phyloP scores from a whole-genome alignment of 2,888 invertebrate species.

The Lasius platythorax region DNA sequence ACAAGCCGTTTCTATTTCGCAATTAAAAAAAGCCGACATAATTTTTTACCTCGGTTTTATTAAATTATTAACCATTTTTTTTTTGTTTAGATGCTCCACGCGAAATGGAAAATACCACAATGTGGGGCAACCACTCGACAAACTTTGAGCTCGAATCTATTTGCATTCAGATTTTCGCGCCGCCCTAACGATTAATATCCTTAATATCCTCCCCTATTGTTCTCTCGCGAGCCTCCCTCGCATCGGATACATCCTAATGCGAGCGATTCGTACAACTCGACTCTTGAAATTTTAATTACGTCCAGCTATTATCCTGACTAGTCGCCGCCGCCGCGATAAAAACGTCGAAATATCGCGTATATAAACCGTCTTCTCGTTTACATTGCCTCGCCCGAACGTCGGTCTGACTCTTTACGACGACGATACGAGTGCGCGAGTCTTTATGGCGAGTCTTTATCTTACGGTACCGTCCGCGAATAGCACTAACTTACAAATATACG shows the following conservation, averaged over 20 bases:
- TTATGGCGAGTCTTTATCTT: neutral
- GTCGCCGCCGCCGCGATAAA: constrained; percentile 12
- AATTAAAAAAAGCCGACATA: no score
- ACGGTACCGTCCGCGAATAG: neutral
- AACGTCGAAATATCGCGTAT: neutral
- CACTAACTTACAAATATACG: neutral
- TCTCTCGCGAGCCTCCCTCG: constrained; percentile 7
- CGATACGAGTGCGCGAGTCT: neutral
- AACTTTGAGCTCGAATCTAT: constrained; percentile 11
- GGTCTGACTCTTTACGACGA: constrained; percentile 8
- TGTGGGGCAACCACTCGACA: neutral
- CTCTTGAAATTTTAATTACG: constrained; percentile 39
- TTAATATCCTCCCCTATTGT: neutral
- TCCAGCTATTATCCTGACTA: constrained; percentile 17
- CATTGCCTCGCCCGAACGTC: neutral
- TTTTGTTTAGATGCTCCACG: neutral
- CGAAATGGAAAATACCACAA: neutral
- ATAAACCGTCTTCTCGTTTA: neutral
- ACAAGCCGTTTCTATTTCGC: neutral
- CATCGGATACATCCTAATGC: constrained; percentile 38
- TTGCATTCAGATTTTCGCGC: constrained; percentile 8
- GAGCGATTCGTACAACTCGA: constrained; percentile 24
- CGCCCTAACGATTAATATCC: constrained; percentile 33
- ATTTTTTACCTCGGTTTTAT: neutral
- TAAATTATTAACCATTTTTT: neutral